Conservation (phyloP, 2,113 vertebrate genomes). For the Indicator indicator region DNA sequence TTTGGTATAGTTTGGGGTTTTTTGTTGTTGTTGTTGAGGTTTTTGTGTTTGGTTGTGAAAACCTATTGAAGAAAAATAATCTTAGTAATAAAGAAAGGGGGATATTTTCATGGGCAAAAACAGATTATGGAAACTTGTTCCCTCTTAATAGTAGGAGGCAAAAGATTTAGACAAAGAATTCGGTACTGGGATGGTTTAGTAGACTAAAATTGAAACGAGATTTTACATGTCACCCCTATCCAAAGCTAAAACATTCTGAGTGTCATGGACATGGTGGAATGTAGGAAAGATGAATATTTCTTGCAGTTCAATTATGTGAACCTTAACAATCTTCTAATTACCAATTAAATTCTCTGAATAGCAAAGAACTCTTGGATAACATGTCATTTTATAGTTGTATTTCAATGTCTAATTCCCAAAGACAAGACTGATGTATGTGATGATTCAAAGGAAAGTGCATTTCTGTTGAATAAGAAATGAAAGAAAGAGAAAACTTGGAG, state of each 20-base stretch:
- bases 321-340: slow-evolving; percentile 34
- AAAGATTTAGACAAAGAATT: not conserved
- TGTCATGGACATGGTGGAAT: not conserved
- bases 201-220: not conserved
- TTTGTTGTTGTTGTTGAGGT: not conserved
- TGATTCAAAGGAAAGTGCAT: not conserved
- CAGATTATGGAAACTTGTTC: not conserved
- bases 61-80: not conserved
- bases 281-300: slow-evolving; percentile 15
- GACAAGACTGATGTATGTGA: not conserved
- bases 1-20: too few species aligned
- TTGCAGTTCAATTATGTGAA: slow-evolving; percentile 3
- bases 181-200: not conserved
- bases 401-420: slow-evolving; percentile 31
- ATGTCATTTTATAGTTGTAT: not conserved
- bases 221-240: not conserved
- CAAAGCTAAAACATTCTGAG: not conserved
- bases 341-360: not conserved
- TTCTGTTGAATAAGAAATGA: slow-evolving; percentile 28
- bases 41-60: not conserved
- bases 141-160: not conserved
- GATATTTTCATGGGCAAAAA: not conserved
- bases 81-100: not conserved
- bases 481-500: slow-evolving; percentile 45
- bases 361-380: not conserved